phyloP scores from a whole-genome alignment of 2,888 invertebrate genomes.

The Ischnura elegans region DNA sequence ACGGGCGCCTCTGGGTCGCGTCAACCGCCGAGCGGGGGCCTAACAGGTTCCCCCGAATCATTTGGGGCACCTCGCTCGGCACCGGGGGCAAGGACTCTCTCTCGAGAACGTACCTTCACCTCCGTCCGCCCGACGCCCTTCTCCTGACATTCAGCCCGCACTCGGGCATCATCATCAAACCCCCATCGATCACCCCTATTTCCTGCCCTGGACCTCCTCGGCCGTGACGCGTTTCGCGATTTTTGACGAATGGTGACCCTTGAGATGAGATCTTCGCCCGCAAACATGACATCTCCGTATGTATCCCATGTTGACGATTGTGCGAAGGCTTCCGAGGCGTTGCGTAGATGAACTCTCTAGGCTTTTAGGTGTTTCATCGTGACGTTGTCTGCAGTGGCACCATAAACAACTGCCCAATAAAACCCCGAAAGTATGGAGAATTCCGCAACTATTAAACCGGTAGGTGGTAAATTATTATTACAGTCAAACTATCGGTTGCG shows the following conservation, averaged over 20 bases:
- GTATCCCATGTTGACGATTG: too few species aligned
- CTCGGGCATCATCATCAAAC: neutral
- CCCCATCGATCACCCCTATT: conserved; percentile 10
- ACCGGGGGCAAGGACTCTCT: neutral
- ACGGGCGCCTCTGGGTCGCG: neutral
- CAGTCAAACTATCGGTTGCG: too few species aligned
- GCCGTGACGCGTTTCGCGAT: neutral
- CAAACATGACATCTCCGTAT: neutral
- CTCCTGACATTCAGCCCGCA: neutral
- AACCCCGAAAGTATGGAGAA: too few species aligned
- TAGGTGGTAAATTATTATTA: too few species aligned
- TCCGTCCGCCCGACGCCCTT: neutral
- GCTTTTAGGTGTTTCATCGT: too few species aligned
- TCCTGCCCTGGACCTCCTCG: neutral
- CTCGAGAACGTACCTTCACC: neutral
- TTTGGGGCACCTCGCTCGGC: neutral
- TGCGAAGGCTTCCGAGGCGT: too few species aligned
- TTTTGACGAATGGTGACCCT: neutral
- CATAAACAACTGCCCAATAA: too few species aligned
- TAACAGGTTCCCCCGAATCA: neutral
- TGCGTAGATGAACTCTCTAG: too few species aligned
- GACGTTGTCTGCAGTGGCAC: too few species aligned
- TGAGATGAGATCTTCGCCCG: neutral
- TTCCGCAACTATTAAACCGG: too few species aligned
- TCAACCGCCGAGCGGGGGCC: neutral